These are phyloP conservation scores for Unio delphinus DNA, from an alignment of 2,888 invertebrate species.

Conservation along the genomic window DNA sequence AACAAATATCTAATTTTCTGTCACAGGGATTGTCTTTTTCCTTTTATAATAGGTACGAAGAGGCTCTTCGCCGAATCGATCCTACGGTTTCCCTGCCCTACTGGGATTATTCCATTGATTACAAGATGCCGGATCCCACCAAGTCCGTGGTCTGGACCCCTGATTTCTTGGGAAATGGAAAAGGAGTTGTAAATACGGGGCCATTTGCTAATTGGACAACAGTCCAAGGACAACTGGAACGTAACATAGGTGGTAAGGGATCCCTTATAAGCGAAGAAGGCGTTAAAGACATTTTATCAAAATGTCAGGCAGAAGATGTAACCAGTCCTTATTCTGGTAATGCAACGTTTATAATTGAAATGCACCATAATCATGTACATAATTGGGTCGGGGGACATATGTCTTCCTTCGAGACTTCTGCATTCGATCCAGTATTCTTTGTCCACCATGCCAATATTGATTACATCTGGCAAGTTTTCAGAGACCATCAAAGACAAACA, in stretches of 20 bases:
- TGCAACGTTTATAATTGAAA: conserved; percentile 24
- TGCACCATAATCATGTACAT: conserved; percentile 49
- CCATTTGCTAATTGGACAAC: conserved; percentile 55
- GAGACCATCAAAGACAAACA: conserved; percentile 26
- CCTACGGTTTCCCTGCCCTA: conserved; percentile 51
- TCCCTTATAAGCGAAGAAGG: conserved; percentile 28
- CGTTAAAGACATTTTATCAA: conserved; percentile 32
- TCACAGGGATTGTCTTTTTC: too few relatives aligned
- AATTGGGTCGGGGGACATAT: conserved; percentile 58
- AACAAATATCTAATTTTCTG: too few relatives aligned
- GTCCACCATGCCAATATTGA: conserved; percentile 58
- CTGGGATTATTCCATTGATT: conserved; percentile 54
- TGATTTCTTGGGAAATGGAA: conserved; percentile 48
- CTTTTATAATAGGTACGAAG: conserved; percentile 41
- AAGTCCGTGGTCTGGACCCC: conserved; percentile 48
- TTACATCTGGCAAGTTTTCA: conserved; percentile 55
- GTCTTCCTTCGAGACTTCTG: conserved; percentile 46
- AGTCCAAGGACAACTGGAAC: conserved; percentile 38
- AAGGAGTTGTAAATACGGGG: conserved; percentile 48
- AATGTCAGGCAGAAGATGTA: conserved; percentile 29
- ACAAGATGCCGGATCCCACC: conserved; percentile 37
- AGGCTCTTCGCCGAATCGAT: conserved; percentile 48
- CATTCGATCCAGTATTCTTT: conserved; percentile 57
- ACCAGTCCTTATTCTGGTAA: conserved; percentile 20
- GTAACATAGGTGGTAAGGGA: conserved; percentile 31